These are phyloP conservation scores for Sceloporus tristichus DNA, from an alignment of 2,113 vertebrate genomes.

Conservation along the genomic window DNA sequence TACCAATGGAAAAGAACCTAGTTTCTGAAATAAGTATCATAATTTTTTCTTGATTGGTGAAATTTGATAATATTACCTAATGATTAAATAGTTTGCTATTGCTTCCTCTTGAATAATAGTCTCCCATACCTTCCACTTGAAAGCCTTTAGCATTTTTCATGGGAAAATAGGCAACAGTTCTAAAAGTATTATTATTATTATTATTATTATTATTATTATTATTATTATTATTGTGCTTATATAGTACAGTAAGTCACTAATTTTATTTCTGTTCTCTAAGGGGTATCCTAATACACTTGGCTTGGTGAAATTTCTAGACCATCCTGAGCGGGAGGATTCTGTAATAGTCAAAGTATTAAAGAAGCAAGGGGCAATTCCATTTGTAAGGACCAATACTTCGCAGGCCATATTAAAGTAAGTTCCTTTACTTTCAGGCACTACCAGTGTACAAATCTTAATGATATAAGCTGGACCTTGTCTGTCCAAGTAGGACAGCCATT, in stretches of 20 bases:
- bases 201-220: no score
- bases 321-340: conserved; percentile 76
- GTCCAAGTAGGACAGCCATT: background rate
- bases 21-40: background rate
- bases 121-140: no score
- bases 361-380: conserved; percentile 90
- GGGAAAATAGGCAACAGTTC: background rate
- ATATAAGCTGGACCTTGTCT: background rate
- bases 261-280: conserved; percentile 67
- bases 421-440: background rate
- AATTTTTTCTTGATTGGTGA: background rate
- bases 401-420: conserved; percentile 88
- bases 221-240: no score
- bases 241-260: background rate
- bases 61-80: background rate
- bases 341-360: conserved; percentile 89
- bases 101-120: background rate
- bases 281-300: conserved; percentile 82
- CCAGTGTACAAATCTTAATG: background rate
- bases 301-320: conserved; percentile 77
- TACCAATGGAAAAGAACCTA: background rate
- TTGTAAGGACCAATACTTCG: conserved; percentile 90
- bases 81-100: background rate
- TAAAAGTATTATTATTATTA: background rate
- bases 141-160: background rate